Conservation (phyloP, 2,797 vertebrate species). For the Macropodus opercularis region DNA sequence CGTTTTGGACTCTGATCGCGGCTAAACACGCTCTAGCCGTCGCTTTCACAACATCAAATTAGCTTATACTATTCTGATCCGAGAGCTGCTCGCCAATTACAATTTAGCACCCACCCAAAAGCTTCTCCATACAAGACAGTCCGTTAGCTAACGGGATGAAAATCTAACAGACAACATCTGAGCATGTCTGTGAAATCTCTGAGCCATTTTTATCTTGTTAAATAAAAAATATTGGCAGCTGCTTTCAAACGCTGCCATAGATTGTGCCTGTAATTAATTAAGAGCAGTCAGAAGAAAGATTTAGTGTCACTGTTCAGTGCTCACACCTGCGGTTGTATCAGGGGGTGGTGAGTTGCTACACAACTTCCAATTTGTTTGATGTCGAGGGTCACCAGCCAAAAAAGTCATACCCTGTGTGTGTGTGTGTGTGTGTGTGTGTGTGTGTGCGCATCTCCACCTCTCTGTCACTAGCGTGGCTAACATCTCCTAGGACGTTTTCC, state of each 20-base stretch:
- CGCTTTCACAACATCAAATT: slow-evolving; percentile 23
- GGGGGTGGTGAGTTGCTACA: slow-evolving; percentile 9
- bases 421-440: no score
- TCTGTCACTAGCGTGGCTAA: slow-evolving; percentile 8
- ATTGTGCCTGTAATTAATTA: slow-evolving; percentile 57
- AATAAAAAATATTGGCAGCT: slow-evolving; percentile 47
- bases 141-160: slow-evolving; percentile 8
- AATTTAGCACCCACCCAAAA: neutral
- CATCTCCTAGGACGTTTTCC: slow-evolving; percentile 21
- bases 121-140: neutral
- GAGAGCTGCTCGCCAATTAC: slow-evolving; percentile 21
- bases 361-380: slow-evolving; percentile 45
- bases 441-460: no score
- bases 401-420: slow-evolving; percentile 10
- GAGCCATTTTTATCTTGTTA: slow-evolving; percentile 47
- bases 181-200: slow-evolving; percentile 32
- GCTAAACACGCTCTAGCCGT: neutral
- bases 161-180: slow-evolving; percentile 7
- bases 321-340: slow-evolving; percentile 47
- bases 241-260: slow-evolving; percentile 31
- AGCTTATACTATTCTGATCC: neutral
- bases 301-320: slow-evolving; percentile 51
- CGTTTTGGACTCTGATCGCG: neutral
- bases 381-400: slow-evolving; percentile 42
- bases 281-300: slow-evolving; percentile 35